These are phyloP conservation scores for Yponomeuta cagnagella DNA, from an alignment of 2,888 invertebrate genomes.

Conservation along the genomic window DNA sequence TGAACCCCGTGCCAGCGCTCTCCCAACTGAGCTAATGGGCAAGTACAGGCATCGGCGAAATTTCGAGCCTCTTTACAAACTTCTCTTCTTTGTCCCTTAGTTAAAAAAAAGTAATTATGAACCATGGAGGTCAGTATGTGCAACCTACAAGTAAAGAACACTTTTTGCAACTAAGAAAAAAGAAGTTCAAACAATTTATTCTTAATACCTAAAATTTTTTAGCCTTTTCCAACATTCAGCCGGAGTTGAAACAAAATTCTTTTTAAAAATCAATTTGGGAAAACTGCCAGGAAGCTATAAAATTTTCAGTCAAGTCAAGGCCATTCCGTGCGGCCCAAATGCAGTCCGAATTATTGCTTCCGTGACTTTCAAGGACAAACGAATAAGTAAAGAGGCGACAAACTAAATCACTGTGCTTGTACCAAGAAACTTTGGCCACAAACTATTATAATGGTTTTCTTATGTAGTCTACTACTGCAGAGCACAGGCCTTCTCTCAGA, in stretches of 20 bases:
- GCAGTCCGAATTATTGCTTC: background rate
- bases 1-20: too few relatives aligned
- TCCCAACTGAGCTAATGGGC: too few relatives aligned
- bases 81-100: too few relatives aligned
- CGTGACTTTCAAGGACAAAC: background rate
- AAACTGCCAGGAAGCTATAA: background rate
- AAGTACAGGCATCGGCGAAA: too few relatives aligned
- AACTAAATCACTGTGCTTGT: background rate
- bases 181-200: background rate
- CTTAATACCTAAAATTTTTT: background rate
- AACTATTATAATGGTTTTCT: background rate
- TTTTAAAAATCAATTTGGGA: background rate
- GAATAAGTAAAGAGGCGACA: background rate
- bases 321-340: background rate
- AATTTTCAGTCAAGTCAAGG: background rate
- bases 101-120: too few relatives aligned
- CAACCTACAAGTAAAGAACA: background rate
- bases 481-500: too few relatives aligned
- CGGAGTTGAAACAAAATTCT: background rate
- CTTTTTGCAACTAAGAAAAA: background rate
- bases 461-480: background rate
- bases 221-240: background rate
- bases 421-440: background rate
- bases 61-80: too few relatives aligned
- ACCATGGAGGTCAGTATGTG: too few relatives aligned